Conservation (phyloP, 1,140 invertebrate genomes). For the Drosophila pectinifera region DNA sequence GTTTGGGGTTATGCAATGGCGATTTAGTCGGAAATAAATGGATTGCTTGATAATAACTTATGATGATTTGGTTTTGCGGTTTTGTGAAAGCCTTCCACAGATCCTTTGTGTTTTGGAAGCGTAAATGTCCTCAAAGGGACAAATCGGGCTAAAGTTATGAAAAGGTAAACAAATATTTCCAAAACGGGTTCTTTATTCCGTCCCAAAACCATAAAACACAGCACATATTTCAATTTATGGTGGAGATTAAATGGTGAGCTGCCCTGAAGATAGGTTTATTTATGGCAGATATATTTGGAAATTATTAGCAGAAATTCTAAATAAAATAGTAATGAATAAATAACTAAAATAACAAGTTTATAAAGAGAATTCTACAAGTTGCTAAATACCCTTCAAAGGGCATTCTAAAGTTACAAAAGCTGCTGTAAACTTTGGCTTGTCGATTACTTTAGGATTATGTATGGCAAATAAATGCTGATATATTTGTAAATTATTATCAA, state of each 20-base stretch:
- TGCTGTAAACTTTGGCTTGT: conserved; percentile 3
- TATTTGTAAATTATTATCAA: too few relatives aligned
- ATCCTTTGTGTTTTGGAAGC: conserved; percentile 26
- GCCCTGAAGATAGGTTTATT: conserved; percentile 14
- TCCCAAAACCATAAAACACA: conserved; percentile 25
- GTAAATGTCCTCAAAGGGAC: too few relatives aligned
- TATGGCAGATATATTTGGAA: conserved; percentile 14
- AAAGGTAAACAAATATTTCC: conserved; percentile 8
- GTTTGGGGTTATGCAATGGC: conserved; percentile 47
- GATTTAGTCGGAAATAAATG: conserved; percentile 45
- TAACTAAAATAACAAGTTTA: neutral
- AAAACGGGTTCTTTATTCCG: neutral
- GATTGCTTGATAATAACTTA: conserved; percentile 44
- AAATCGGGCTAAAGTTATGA: neutral
- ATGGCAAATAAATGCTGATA: too few relatives aligned
- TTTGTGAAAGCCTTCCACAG: neutral
- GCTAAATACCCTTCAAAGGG: conserved; percentile 13
- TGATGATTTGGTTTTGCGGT: conserved; percentile 48
- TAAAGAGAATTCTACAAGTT: too few relatives aligned
- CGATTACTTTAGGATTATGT: neutral
- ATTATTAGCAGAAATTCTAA: neutral
- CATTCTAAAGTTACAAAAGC: conserved; percentile 11
- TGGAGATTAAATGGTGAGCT: conserved; percentile 21
- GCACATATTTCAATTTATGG: conserved; percentile 30
- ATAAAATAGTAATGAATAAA: neutral